Evolutionary conservation across 2,888 invertebrate species (phyloP), one percentile per base, ranked within the genome.

Genomic region (Geophilus truncorum): DNA sequence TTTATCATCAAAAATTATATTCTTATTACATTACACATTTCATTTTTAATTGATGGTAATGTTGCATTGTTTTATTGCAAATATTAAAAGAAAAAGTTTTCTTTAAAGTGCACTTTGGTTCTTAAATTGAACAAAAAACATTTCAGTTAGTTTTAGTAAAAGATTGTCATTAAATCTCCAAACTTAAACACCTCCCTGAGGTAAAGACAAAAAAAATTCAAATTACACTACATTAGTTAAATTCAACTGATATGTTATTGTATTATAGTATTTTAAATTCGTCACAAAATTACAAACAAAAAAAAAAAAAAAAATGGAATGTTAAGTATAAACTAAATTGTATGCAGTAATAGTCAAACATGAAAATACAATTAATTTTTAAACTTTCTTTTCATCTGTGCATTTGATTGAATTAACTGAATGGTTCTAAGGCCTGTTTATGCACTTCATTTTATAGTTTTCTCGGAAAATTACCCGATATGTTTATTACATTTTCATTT

Each of bases 101-200:
- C n/a, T 62, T 62, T 21, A 70, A 70, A 70, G 70, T 70, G 70
- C 70, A 70, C 70, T 70, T 70, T 70, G 70, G 70, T 70, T 70
- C 28, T 70, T 28, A 70, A 28, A 25, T 18, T 51, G 7, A 21
- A 70, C 5, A 25, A 70, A 25, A 70, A 70, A 28, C 28, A 70
- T 25, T 70, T 70, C 28, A 70, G 12, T 70, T 32, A 32, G 32
- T 32, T 32, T 32, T 32, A 9, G 32, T 32, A 6, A 32, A 9
- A 32, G 70, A 70, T 70, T 70, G 70, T 28, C 70, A 70, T 70
- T 23, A n/a, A 70, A 25, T 62, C 57, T 25, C 1, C 15, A 70
- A 70, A 51, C 51, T 23, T 70, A 70, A 70, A 28, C 70, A 70
- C 70, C 70, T 70, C 28, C 70, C 70, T 70, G 70, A 70, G 70